Evolutionary conservation across 2,888 invertebrate genomes (phyloP), one percentile per base, ranked within the genome.

Genomic region (Tridacna gigas): DNA sequence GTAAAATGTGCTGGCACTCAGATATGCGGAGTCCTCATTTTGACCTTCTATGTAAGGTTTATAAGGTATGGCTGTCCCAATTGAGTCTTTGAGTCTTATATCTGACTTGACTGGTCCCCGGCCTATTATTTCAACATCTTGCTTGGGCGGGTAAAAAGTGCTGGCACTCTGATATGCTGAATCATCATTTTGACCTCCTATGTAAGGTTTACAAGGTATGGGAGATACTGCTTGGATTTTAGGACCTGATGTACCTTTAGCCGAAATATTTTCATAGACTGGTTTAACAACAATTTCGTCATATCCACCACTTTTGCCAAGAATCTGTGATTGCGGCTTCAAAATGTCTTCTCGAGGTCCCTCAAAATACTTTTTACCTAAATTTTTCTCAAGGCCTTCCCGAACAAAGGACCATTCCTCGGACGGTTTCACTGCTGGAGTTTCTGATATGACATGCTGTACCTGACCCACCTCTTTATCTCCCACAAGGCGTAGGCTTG

Each of bases 361-460:
- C 28, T 89, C 86, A 73, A 83, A 90, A 80, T 91, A 91, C 47
- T 86, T 79, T 74, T 89, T 84, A 15, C 91, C 91, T 74, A 86
- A 90, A 71, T 83, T 86, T 78, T 85, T 84, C 61, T 82, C 82
- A 26, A 90, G 79, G 11, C 86, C 85, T 48, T 89, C 88, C 9
- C 83, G 71, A 4, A 91, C 91, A 88, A 86, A 91, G 18, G 87
- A 84, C 91, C 91, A 91, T 76, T 91, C 91, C n/a, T 89, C 88
- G 0, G 89, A 90, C 0, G 76, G 71, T 51, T 76, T 77, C 28
- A 83, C 25, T 63, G 73, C 66, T 18, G 75, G 51, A 37, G 48
- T 69, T 37, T 77, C 69, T 20, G 65, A 67, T 18, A 80, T 76
- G 9, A 74, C 69, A 4, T 48, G 37, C 15, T 67, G 48, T 13